A percentile compares a stretch with the other conserved stretches of the same genome.
Evolutionary conservation across 1,140 invertebrate species (phyloP).

Genomic region (Theocolax elegans): DNA sequence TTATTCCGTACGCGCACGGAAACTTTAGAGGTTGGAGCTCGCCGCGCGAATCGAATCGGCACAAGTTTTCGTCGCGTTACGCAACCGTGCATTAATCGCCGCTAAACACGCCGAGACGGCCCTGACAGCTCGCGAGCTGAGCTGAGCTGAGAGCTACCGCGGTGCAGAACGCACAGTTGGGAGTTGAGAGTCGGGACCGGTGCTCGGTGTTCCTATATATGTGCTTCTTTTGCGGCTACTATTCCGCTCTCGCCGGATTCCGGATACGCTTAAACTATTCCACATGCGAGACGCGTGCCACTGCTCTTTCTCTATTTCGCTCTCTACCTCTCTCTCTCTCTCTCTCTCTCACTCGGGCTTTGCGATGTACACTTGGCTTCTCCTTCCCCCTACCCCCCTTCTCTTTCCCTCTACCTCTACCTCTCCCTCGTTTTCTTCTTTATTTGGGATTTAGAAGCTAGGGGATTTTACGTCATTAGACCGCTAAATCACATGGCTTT

Average conservation of each 20-base stretch:
- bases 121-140: neutral
- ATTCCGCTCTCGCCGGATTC: conserved; percentile 2
- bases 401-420: neutral
- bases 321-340: too few species aligned
- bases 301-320: neutral
- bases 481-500: conserved; percentile 36
- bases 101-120: neutral
- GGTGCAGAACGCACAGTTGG: too few species aligned
- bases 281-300: conserved; percentile 28
- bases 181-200: too few species aligned
- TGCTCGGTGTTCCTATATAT: too few species aligned
- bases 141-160: too few species aligned
- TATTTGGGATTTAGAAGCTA: conserved; percentile 27
- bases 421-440: conserved; percentile 16
- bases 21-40: too few species aligned
- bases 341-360: too few species aligned
- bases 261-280: conserved; percentile 24
- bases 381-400: neutral
- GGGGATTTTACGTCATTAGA: conserved; percentile 32
- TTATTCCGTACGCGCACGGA: too few species aligned
- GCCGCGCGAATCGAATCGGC: too few species aligned
- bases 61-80: too few species aligned
- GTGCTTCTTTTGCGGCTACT: neutral
- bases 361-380: too few species aligned
- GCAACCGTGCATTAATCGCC: neutral